Conservation (phyloP, 2,113 vertebrate species). For the Heterotilapia buettikoferi region DNA sequence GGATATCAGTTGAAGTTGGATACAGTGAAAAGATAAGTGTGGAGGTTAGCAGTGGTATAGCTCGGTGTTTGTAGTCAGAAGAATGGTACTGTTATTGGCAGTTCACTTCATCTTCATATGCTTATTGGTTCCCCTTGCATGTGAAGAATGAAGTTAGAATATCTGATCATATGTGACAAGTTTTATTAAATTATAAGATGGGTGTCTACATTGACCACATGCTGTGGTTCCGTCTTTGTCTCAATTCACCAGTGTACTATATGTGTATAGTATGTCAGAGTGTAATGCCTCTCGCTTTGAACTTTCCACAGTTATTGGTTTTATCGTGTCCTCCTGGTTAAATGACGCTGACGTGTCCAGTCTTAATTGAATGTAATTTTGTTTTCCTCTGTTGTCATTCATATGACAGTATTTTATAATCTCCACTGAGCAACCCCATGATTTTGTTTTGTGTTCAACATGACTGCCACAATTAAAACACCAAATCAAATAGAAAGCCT, state of each 20-base stretch:
- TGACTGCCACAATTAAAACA: conserved; percentile 46
- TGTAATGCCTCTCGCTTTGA: neutral
- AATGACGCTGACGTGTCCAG: neutral
- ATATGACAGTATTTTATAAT: neutral
- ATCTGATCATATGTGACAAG: neutral
- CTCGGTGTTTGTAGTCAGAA: conserved; percentile 17
- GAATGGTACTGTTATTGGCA: neutral
- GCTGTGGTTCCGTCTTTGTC: neutral
- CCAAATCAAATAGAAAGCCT: neutral
- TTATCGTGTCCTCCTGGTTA: neutral
- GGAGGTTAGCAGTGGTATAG: neutral
- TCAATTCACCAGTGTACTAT: neutral
- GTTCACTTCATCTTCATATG: neutral
- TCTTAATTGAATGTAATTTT: neutral
- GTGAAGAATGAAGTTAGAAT: neutral
- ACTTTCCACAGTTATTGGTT: neutral
- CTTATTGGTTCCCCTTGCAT: neutral
- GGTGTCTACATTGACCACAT: neutral
- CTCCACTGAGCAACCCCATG: neutral
- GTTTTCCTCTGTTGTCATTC: neutral
- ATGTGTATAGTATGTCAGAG: neutral
- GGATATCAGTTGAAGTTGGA: neutral
- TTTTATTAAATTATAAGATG: neutral
- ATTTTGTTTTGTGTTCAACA: conserved; percentile 20
- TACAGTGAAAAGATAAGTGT: neutral